Percentiles rank a stretch among this genome's conserved stretches.
Conservation (phyloP, 1,140 invertebrate species). For the Catajapyx aquilonaris region DNA sequence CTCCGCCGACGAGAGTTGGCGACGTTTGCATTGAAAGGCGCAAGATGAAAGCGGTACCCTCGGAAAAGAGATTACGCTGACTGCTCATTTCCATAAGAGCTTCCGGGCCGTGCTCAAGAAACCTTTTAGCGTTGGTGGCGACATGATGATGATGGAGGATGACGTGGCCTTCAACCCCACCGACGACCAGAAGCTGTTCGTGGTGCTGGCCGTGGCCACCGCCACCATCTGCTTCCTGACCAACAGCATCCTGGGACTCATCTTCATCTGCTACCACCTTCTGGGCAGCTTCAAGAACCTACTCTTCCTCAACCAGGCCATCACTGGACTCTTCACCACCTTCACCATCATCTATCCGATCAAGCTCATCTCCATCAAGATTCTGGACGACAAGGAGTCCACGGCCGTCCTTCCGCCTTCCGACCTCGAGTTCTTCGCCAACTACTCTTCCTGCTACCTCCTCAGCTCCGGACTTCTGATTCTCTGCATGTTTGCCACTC, state of each 20-base stretch:
- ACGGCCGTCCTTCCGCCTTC: neutral
- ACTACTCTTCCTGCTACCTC: slow-evolving; percentile 7
- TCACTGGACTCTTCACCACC: slow-evolving; percentile 6
- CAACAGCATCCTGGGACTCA: slow-evolving; percentile 6
- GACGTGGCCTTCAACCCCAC: neutral
- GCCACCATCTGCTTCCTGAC: slow-evolving; percentile 9
- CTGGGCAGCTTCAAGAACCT: slow-evolving; percentile 6
- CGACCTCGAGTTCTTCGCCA: slow-evolving; percentile 6
- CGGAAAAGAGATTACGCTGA: no score
- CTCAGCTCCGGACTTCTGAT: slow-evolving; percentile 6
- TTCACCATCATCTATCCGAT: slow-evolving; percentile 8
- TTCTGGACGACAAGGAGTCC: neutral
- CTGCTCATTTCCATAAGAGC: no score
- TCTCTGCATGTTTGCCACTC: slow-evolving; percentile 5
- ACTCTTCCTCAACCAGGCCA: slow-evolving; percentile 5
- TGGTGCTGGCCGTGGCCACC: slow-evolving; percentile 7
- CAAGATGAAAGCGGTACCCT: no score
- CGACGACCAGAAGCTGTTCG: slow-evolving; percentile 7
- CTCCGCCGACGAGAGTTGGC: no score
- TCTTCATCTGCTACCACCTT: slow-evolving; percentile 6
- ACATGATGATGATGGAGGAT: slow-evolving; percentile 1
- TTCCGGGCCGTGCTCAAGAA: no score
- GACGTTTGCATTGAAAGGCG: no score
- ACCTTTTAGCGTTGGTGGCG: no score
- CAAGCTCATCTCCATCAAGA: slow-evolving; percentile 4